Conservation (phyloP, 2,113 vertebrate genomes). For the Motacilla tschutschensis region DNA sequence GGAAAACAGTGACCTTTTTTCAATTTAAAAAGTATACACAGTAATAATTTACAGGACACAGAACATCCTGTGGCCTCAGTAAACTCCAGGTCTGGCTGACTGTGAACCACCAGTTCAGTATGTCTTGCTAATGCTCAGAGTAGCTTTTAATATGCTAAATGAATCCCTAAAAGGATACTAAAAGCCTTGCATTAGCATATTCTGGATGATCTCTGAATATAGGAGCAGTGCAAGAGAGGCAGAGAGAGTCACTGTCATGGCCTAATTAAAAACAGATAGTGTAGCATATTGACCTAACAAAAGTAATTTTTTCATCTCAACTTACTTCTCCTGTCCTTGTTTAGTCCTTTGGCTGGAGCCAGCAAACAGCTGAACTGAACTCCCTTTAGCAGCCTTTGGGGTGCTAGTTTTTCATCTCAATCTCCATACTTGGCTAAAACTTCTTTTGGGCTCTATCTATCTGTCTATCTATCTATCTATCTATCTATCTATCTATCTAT, state of each 20-base stretch:
- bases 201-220: conserved; percentile 31
- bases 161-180: conserved; percentile 41
- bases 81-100: conserved; percentile 21
- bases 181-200: conserved; percentile 48
- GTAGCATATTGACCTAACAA: conserved; percentile 15
- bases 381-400: background rate
- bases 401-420: background rate
- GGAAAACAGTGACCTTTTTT: conserved; percentile 42
- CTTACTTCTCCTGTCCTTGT: background rate
- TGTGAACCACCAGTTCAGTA: background rate
- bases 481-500: background rate
- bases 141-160: conserved; percentile 50
- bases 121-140: conserved; percentile 8
- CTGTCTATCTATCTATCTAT: background rate
- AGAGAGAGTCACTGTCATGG: background rate
- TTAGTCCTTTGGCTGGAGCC: background rate
- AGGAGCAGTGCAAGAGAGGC: background rate
- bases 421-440: background rate
- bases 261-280: conserved; percentile 30
- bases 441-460: no score
- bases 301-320: conserved; percentile 36
- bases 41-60: conserved; percentile 26
- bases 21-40: background rate
- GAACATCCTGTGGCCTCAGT: background rate
- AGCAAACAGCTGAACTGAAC: background rate